Percentiles rank a stretch among this genome's conserved stretches.
These are phyloP conservation scores for Hemistola chrysoprasaria DNA, from an alignment of 2,888 invertebrate species.

Conservation along the genomic window DNA sequence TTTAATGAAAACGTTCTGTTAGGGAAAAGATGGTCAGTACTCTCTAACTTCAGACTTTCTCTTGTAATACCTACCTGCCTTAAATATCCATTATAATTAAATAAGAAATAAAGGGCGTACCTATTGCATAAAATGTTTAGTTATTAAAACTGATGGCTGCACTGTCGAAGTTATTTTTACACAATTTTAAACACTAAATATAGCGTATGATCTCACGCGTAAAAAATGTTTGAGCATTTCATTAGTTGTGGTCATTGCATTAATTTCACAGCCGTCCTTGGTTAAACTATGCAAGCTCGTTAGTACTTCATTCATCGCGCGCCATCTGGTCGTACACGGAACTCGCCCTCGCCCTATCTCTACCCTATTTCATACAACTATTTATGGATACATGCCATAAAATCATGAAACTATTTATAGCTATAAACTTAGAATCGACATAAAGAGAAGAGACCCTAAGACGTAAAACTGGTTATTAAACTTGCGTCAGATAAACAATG, in stretches of 20 bases:
- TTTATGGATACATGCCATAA: conserved; percentile 22
- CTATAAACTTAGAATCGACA: conserved; percentile 25
- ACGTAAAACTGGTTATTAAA: conserved; percentile 18
- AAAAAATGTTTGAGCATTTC: conserved; percentile 13
- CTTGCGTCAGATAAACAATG: conserved; percentile 8
- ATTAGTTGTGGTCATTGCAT: conserved; percentile 13
- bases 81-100: too few relatives aligned
- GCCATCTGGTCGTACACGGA: conserved; percentile 63
- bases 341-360: conserved; percentile 46
- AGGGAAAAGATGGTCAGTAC: too few relatives aligned
- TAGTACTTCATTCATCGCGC: conserved; percentile 67
- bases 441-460: conserved; percentile 20
- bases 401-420: conserved; percentile 27
- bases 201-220: background rate
- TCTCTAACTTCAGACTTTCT: too few relatives aligned
- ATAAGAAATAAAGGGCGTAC: too few relatives aligned
- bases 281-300: conserved; percentile 37
- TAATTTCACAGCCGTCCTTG: conserved; percentile 16
- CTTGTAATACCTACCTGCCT: too few relatives aligned
- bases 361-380: conserved; percentile 39
- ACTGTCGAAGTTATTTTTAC: too few relatives aligned
- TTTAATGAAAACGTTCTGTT: too few relatives aligned
- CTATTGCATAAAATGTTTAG: too few relatives aligned
- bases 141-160: too few relatives aligned
- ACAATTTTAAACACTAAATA: too few relatives aligned